Evolutionary conservation across 2,797 vertebrate species (phyloP).

Genomic region (Microcaecilia unicolor): DNA sequence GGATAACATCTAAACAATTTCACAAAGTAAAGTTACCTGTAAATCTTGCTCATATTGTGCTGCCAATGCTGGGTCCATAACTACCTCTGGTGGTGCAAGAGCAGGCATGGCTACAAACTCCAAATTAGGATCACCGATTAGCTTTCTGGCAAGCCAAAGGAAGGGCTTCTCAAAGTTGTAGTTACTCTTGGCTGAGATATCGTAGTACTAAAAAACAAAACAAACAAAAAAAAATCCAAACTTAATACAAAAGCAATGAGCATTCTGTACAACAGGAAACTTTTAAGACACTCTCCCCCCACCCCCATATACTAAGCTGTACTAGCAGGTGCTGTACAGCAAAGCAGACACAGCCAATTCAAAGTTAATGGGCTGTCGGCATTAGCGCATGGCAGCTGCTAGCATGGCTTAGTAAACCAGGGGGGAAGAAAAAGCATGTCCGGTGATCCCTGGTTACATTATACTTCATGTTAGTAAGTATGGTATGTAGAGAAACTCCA

Average conservation of each 20-base stretch:
- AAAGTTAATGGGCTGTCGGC: no score
- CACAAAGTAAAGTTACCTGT: conserved; percentile 48
- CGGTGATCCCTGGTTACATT: no score
- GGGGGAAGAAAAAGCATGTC: no score
- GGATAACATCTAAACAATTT: accelerated
- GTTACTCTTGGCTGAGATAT: conserved; percentile 73
- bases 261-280: no score
- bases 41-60: conserved; percentile 67
- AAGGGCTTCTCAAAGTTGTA: conserved; percentile 77
- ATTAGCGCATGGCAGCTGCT: no score
- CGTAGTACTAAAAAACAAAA: conserved; percentile 66
- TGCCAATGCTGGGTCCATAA: conserved; percentile 69
- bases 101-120: conserved; percentile 74
- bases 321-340: no score
- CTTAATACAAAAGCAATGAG: accelerated
- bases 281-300: no score
- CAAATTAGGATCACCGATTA: conserved; percentile 69
- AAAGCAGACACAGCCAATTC: no score
- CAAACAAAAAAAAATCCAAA: not conserved
- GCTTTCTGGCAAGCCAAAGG: conserved; percentile 69
- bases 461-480: no score
- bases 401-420: no score
- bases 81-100: conserved; percentile 65
- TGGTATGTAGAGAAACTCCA: no score
- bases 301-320: no score